These are phyloP conservation scores for Drosophila funebris DNA, from an alignment of 1,140 invertebrate genomes.

Conservation along the genomic window DNA sequence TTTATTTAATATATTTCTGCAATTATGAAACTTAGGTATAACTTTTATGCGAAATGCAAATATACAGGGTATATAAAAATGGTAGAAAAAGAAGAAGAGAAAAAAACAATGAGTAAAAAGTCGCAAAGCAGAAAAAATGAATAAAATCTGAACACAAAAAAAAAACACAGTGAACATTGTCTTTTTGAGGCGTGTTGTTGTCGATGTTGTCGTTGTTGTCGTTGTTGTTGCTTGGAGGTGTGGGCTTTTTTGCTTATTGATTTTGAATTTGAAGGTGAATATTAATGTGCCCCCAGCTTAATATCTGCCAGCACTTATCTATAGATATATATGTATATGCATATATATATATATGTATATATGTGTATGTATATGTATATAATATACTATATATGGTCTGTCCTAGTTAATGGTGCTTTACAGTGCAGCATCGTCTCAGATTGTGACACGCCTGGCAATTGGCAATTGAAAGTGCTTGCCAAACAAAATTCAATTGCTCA, in stretches of 20 bases:
- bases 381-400: neutral
- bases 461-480: neutral
- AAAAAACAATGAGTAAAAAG: constrained; percentile 21
- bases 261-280: constrained; percentile 70
- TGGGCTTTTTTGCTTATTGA: constrained; percentile 64
- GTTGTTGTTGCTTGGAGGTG: constrained; percentile 25
- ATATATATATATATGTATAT: constrained; percentile 5
- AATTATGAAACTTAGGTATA: too few relatives aligned
- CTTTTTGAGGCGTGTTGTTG: constrained; percentile 30
- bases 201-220: constrained; percentile 20
- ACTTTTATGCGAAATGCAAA: too few relatives aligned
- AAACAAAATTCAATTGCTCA: constrained; percentile 13
- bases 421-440: neutral
- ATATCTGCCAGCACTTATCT: constrained; percentile 34
- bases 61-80: neutral
- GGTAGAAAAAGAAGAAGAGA: constrained; percentile 9
- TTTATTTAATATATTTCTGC: too few relatives aligned
- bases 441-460: neutral
- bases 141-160: constrained; percentile 43
- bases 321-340: neutral
- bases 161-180: constrained; percentile 49
- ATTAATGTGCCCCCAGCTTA: constrained; percentile 44
- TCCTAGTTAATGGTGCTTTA: neutral
- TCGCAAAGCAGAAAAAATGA: constrained; percentile 24
- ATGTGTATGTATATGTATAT: neutral